These are phyloP conservation scores for Dendrophyllia cribrosa DNA, from an alignment of 64 coral and sea anemone species.

Conservation along the genomic window DNA sequence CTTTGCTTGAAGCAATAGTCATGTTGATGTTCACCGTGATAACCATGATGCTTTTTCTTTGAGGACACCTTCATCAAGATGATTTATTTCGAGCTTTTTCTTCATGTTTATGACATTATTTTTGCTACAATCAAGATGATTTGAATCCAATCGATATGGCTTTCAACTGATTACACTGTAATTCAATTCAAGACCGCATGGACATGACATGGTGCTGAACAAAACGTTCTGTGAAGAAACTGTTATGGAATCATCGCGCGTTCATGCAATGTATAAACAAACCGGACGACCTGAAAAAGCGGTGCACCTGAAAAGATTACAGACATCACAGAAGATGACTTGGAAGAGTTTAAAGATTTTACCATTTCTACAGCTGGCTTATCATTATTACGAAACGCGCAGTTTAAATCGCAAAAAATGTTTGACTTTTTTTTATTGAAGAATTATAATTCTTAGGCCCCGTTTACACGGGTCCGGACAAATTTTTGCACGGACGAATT, in stretches of 20 bases:
- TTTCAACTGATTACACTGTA: not conserved
- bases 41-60: not conserved
- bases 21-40: slow-evolving; percentile 2
- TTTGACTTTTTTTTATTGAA: too few species aligned
- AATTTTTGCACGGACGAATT: too few species aligned
- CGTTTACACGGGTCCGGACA: too few species aligned
- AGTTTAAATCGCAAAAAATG: too few species aligned
- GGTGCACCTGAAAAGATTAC: too few species aligned
- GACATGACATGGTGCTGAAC: not conserved
- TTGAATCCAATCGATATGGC: not conserved
- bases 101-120: not conserved
- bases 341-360: too few species aligned
- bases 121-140: not conserved
- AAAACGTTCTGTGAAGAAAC: not conserved
- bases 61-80: not conserved
- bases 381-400: too few species aligned
- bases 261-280: not conserved
- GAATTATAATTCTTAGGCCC: too few species aligned
- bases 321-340: too few species aligned
- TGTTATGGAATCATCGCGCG: not conserved
- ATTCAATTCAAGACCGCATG: not conserved
- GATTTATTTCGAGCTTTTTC: not conserved
- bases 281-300: not conserved
- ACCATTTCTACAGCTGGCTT: too few species aligned
- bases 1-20: not conserved